These are phyloP conservation scores for Drosophila yakuba DNA, from an alignment of 1,140 invertebrate genomes.

Conservation along the genomic window DNA sequence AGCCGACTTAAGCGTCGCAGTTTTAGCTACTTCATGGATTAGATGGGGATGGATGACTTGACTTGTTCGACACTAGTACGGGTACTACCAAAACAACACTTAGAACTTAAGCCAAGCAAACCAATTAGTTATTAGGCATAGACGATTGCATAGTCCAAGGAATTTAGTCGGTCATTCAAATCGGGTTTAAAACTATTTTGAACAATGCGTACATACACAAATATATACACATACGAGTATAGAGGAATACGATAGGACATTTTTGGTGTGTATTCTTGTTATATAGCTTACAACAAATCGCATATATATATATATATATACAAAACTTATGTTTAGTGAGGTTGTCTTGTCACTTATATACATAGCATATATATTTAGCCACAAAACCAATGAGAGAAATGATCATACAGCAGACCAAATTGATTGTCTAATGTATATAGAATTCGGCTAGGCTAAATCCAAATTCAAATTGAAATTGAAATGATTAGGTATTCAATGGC, in stretches of 20 bases:
- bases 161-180: slow-evolving; percentile 64
- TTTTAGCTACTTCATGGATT: slow-evolving; percentile 82
- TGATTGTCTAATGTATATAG: slow-evolving; percentile 68
- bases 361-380: slow-evolving; percentile 51
- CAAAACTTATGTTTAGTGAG: slow-evolving; percentile 79
- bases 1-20: slow-evolving; percentile 71
- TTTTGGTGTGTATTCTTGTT: slow-evolving; percentile 79
- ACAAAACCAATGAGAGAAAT: slow-evolving; percentile 22
- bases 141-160: slow-evolving; percentile 71
- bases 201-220: slow-evolving; percentile 47
- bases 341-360: slow-evolving; percentile 76
- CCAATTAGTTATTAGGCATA: slow-evolving; percentile 55
- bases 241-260: slow-evolving; percentile 55
- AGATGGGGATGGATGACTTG: slow-evolving; percentile 13
- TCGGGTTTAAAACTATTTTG: slow-evolving; percentile 78
- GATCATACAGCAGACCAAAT: slow-evolving; percentile 67
- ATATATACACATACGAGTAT: slow-evolving; percentile 42
- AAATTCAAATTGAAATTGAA: slow-evolving; percentile 33
- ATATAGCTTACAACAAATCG: slow-evolving; percentile 60
- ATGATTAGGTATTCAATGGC: slow-evolving; percentile 57
- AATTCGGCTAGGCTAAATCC: slow-evolving; percentile 33
- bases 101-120: slow-evolving; percentile 40
- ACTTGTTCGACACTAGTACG: slow-evolving; percentile 69
- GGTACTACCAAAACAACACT: slow-evolving; percentile 62
- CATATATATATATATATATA: slow-evolving; percentile 39